phyloP scores from a whole-genome alignment of 2,113 vertebrate species.

The Pao palembangensis region DNA sequence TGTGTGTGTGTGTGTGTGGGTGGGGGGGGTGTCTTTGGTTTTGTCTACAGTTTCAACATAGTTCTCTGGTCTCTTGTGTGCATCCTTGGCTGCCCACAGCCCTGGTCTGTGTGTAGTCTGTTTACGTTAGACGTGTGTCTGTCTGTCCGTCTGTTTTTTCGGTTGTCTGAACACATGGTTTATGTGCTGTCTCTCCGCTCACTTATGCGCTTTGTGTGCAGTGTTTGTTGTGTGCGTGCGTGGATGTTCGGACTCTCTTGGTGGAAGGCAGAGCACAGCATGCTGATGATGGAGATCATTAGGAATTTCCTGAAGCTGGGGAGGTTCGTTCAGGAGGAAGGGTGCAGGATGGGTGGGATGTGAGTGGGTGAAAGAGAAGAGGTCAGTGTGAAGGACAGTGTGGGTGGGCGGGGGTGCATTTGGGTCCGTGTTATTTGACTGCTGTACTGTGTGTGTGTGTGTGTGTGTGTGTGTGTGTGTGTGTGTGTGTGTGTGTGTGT shows the following conservation, averaged over 20 bases:
- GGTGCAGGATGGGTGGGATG: conserved; percentile 30
- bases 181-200: conserved; percentile 50
- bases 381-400: conserved; percentile 51
- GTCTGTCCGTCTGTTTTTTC: conserved; percentile 48
- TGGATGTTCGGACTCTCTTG: conserved; percentile 61
- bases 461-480: not conserved
- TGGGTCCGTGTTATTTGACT: conserved; percentile 20
- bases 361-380: conserved; percentile 48
- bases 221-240: conserved; percentile 17
- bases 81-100: conserved; percentile 52
- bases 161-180: conserved; percentile 60
- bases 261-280: conserved; percentile 77
- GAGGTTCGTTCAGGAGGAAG: conserved; percentile 59
- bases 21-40: conserved; percentile 42
- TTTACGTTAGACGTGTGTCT: conserved; percentile 56
- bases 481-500: not conserved
- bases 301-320: conserved; percentile 96
- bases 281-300: conserved; percentile 93
- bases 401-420: conserved; percentile 30
- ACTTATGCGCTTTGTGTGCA: conserved; percentile 38
- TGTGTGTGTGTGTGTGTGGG: not conserved
- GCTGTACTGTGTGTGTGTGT: too few species aligned
- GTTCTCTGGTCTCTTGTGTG: conserved; percentile 52
- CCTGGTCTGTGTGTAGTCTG: conserved; percentile 61
- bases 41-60: conserved; percentile 48